Base-by-base conservation (phyloP, 2,797 vertebrate species). In the Intellagama lesueurii region DNA sequence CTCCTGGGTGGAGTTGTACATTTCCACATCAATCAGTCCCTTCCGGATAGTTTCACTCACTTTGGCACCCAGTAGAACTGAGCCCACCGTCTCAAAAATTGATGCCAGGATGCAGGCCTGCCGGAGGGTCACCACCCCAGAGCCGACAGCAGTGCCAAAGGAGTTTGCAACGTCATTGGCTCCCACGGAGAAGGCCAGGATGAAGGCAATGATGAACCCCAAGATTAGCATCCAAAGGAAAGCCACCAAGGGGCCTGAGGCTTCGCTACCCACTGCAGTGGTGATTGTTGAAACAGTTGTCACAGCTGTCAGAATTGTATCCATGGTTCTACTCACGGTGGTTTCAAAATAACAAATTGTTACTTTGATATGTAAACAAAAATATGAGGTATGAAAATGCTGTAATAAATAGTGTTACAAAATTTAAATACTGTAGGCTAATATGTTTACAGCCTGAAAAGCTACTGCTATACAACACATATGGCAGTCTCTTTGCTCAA, bases 101-200 rank as follows among this genome's bases (percentile, higher is more conserved):
- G 98, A 98, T 66, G 99, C 99, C 79, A 99, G 94, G 92, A 99
- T 87, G 88, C 99, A 99, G 3, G 99, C 99, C 87, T 98, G 98
- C 32, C 97, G 97, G 83, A 99, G 97, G 69, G 98, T 99, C 94
- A 99, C 98, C 68, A 99, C 99, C 0, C 99, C 99, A 0, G 99
- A 99, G 91, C 99, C 99, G 83, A 99, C 99, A 0, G 99, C 99
- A 0, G 99, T 99, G 88, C 99, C 99, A 26, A 99, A 99, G 0
- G 99, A 99, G 96, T 99, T 99, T 60, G 99, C 99, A 14, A 99
- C 99, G 6, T 99, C 99, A 85, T 99, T 99, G 94, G 99, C 99
- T 0, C 99, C 99, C 1, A 99, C 99, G 0, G 99, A 99, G 96
- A 99, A 99, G 60, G 99, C 99, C 90, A 99, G 93, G 84, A 99